These are phyloP conservation scores for Cephalopachus bancanus DNA, from an alignment of 2,797 vertebrate genomes.

Conservation along the genomic window DNA sequence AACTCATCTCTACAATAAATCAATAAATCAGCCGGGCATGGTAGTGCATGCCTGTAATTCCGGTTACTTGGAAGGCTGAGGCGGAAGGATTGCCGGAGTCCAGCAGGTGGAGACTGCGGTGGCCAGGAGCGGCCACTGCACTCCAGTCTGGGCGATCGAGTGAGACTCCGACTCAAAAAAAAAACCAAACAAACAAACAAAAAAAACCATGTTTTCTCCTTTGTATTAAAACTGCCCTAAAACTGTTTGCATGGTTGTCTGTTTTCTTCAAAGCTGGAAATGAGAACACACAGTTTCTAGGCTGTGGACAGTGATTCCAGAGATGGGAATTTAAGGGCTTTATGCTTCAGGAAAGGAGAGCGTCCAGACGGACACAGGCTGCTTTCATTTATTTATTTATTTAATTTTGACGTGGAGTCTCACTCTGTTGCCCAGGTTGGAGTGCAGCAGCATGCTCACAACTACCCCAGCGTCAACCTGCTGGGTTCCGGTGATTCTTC, in stretches of 20 bases:
- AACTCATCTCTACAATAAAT: too few relatives aligned
- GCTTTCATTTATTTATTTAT: not conserved
- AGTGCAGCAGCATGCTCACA: not conserved
- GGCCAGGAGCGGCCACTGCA: too few relatives aligned
- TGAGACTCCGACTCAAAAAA: too few relatives aligned
- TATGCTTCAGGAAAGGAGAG: conserved; percentile 83
- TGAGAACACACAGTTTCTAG: conserved; percentile 82
- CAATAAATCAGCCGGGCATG: too few relatives aligned
- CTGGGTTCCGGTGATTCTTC: not conserved
- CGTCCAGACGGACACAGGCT: conserved; percentile 77
- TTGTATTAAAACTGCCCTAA: conserved; percentile 41
- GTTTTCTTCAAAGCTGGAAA: conserved; percentile 81
- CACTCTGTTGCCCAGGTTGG: rapidly evolving
- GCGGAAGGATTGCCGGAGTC: too few relatives aligned
- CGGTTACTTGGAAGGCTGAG: too few relatives aligned
- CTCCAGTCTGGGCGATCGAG: too few relatives aligned
- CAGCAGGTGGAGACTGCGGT: too few relatives aligned
- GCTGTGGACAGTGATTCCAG: conserved; percentile 84
- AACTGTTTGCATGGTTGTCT: conserved; percentile 71
- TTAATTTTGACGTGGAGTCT: not conserved
- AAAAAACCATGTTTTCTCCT: conserved; percentile 51
- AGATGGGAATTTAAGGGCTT: conserved; percentile 81
- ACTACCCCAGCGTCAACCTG: not conserved
- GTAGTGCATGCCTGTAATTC: too few relatives aligned
- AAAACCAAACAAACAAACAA: too few relatives aligned